Base-by-base conservation (phyloP, 2,113 vertebrate species). In the Pao palembangensis region DNA sequence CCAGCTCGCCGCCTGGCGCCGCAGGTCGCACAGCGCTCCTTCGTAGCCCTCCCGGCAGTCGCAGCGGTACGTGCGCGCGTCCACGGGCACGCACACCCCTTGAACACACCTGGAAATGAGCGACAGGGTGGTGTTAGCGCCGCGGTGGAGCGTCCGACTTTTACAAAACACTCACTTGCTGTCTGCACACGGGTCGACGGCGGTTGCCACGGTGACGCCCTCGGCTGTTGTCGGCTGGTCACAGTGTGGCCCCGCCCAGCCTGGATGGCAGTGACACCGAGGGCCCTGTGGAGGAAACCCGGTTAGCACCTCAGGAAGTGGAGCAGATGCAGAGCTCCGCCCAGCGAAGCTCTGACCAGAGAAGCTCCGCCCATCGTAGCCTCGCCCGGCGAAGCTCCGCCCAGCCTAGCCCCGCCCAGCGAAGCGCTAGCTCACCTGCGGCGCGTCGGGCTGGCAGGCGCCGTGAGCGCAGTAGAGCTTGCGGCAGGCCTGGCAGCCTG, bases 401-500 rank as follows among this genome's bases (percentile, higher is more conserved):
- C 12, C 43, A 16, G 43, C 43, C n/a, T n/a, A n/a, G n/a, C n/a
- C n/a, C n/a, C n/a, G n/a, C n/a, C n/a, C n/a, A n/a, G n/a, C n/a
- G n/a, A n/a, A n/a, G n/a, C n/a, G n/a, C n/a, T n/a, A 8, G 8
- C 5, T 8, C 49, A 85, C 85, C 3, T 92, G 89, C 17, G 91
- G 87, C 0, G 89, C 73, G 0, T 89, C 65, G 11, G 96, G 95
- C 78, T 93, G 94, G 83, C 97, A 99, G 79, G 98, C 88, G 78
- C 97, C 97, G 0, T 95, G 96, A 55, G 96, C 84, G 71, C 97
- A 99, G 89, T 90, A 91, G 55, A 96, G 91, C 51, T 93, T 93
- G 62, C 91, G 90, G 85, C 96, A 98, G 49, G 96, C 94, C 78
- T 93, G 94, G 0, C 97, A 99, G 71, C 97, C 97, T 0, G 96